Conservation (phyloP, 2,888 invertebrate genomes). For the Tetragonisca angustula region DNA sequence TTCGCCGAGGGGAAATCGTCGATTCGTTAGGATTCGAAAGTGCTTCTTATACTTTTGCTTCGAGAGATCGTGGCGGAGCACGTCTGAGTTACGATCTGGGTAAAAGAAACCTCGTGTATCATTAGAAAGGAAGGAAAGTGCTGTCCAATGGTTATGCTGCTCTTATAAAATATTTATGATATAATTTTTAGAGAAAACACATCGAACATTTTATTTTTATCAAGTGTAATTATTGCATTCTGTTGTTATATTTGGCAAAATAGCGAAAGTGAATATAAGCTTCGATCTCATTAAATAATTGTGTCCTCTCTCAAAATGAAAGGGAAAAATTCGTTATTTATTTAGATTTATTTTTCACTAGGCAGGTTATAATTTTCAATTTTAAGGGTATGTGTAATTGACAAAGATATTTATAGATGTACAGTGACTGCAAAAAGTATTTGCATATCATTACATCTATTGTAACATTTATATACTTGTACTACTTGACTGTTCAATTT, state of each 20-base stretch:
- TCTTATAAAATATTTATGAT: not conserved
- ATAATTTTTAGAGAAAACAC: not conserved
- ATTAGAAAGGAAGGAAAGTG: slow-evolving; percentile 17
- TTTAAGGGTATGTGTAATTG: not conserved
- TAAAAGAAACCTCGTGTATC: slow-evolving; percentile 30
- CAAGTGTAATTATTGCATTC: not conserved
- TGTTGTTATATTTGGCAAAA: not conserved
- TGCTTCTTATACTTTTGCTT: slow-evolving; percentile 22
- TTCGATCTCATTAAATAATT: not conserved
- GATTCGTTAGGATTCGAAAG: slow-evolving; percentile 50
- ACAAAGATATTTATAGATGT: too few species aligned
- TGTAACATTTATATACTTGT: too few species aligned
- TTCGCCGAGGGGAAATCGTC: slow-evolving; percentile 29
- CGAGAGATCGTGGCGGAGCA: slow-evolving; percentile 2
- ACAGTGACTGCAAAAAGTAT: too few species aligned
- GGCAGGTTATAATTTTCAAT: not conserved
- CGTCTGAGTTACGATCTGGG: slow-evolving; percentile 2
- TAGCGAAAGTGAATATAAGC: not conserved
- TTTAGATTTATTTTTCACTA: not conserved
- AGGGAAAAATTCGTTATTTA: not conserved
- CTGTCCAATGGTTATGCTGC: not conserved
- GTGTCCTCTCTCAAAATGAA: not conserved
- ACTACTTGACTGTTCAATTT: too few species aligned
- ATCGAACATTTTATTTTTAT: too few species aligned
- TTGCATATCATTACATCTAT: too few species aligned